Percentiles rank a stretch among this genome's conserved stretches.
Evolutionary conservation across 1,140 invertebrate species (phyloP).

Genomic region (Drosophila aff.): DNA sequence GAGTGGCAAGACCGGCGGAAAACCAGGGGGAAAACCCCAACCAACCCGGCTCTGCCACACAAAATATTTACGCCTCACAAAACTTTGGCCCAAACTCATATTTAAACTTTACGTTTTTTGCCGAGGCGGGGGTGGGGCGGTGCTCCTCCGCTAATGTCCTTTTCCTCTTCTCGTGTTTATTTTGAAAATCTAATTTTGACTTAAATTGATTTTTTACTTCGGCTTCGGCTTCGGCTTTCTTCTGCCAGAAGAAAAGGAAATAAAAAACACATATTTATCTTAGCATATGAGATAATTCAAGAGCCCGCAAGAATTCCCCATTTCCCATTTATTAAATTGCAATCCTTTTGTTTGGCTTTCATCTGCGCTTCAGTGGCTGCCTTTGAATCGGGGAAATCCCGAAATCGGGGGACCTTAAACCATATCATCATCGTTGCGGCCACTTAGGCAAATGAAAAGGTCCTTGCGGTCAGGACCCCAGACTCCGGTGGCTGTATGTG

Average conservation of each 20-base stretch:
- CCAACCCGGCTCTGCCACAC: slow-evolving; percentile 59
- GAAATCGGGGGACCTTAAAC: slow-evolving; percentile 1
- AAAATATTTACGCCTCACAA: slow-evolving; percentile 80
- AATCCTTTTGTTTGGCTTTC: slow-evolving; percentile 33
- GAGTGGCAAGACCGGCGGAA: background rate
- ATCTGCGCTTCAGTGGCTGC: slow-evolving; percentile 51
- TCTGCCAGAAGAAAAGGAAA: background rate
- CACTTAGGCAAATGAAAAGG: slow-evolving; percentile 63
- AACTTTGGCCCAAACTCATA: slow-evolving; percentile 78
- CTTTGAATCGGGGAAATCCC: slow-evolving; percentile 10
- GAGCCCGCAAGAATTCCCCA: slow-evolving; percentile 2
- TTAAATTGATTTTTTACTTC: slow-evolving; percentile 75
- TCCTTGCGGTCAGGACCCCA: slow-evolving; percentile 22
- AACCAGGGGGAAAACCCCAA: background rate
- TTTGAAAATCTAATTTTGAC: slow-evolving; percentile 80
- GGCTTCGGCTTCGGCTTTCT: background rate
- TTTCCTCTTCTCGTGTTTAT: slow-evolving; percentile 61
- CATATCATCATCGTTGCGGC: slow-evolving; percentile 44
- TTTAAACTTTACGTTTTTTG: slow-evolving; percentile 70
- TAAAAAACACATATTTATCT: slow-evolving; percentile 1
- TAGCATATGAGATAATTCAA: slow-evolving; percentile 15
- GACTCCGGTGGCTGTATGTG: background rate
- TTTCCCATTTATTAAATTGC: slow-evolving; percentile 51
- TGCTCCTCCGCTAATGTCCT: slow-evolving; percentile 40
- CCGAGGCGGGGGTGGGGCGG: background rate